phyloP scores from a whole-genome alignment of 2,888 invertebrate genomes.

The Meteorus cinctellus region DNA sequence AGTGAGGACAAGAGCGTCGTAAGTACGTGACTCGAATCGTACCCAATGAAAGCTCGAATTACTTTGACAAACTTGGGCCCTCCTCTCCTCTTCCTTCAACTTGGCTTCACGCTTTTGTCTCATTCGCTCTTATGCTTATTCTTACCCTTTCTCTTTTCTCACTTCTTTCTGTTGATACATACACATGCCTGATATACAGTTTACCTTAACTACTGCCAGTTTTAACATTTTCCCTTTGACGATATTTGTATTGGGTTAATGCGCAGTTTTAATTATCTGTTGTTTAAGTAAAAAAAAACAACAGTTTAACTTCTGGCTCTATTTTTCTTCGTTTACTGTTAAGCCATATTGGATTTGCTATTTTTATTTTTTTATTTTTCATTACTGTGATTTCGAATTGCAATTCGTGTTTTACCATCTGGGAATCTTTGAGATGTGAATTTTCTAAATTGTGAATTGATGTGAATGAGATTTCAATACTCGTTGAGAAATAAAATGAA shows the following conservation, averaged over 20 bases:
- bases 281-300: not conserved
- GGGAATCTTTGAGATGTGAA: too few species aligned
- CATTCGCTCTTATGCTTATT: not conserved
- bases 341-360: too few species aligned
- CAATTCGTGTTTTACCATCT: too few species aligned
- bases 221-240: not conserved
- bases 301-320: too few species aligned
- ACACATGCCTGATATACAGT: not conserved
- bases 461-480: too few species aligned
- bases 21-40: slow-evolving; percentile 47
- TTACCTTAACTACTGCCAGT: not conserved
- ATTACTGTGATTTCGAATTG: too few species aligned
- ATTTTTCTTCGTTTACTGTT: too few species aligned
- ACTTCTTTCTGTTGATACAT: not conserved
- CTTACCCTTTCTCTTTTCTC: not conserved
- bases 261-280: not conserved
- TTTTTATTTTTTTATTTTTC: too few species aligned
- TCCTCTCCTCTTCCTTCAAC: not conserved
- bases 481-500: too few species aligned
- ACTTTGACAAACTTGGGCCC: slow-evolving; percentile 66
- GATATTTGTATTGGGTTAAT: slow-evolving; percentile 1
- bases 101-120: not conserved
- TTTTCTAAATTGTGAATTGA: too few species aligned
- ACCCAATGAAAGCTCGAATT: slow-evolving; percentile 56
- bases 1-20: slow-evolving; percentile 53